Evolutionary conservation across 2,797 vertebrate species (phyloP).

Genomic region (Trachurus trachurus): DNA sequence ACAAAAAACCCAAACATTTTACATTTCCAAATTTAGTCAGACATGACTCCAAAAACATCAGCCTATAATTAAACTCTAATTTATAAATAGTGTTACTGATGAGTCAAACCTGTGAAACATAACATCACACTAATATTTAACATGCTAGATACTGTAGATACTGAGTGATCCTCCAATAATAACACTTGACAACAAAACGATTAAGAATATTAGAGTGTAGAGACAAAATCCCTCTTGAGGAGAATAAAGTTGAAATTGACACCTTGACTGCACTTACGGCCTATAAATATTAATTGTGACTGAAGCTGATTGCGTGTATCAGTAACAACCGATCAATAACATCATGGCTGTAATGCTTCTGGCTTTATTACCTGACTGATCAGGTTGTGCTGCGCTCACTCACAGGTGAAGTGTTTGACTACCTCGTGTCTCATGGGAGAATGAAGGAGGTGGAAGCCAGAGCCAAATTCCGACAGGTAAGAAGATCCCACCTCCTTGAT

Average conservation of each 20-base stretch:
- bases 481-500: neutral
- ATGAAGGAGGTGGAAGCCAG: conserved; percentile 97
- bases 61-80: no score
- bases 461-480: conserved; percentile 95
- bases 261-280: neutral
- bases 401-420: conserved; percentile 95
- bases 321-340: conserved; percentile 1
- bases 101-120: no score
- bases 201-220: neutral
- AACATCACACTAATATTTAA: no score
- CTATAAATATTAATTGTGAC: conserved; percentile 44
- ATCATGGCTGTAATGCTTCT: neutral
- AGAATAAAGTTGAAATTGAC: conserved; percentile 9
- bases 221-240: neutral
- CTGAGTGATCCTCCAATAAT: neutral
- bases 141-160: no score
- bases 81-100: no score
- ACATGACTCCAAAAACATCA: no score
- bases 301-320: conserved; percentile 16
- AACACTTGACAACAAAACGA: neutral
- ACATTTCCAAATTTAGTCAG: no score
- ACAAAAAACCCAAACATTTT: no score
- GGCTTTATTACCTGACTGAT: conserved; percentile 15
- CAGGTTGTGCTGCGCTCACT: conserved; percentile 16
- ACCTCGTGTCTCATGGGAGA: conserved; percentile 95